phyloP scores from a whole-genome alignment of 2,113 vertebrate species.

The Chrysemys picta region DNA sequence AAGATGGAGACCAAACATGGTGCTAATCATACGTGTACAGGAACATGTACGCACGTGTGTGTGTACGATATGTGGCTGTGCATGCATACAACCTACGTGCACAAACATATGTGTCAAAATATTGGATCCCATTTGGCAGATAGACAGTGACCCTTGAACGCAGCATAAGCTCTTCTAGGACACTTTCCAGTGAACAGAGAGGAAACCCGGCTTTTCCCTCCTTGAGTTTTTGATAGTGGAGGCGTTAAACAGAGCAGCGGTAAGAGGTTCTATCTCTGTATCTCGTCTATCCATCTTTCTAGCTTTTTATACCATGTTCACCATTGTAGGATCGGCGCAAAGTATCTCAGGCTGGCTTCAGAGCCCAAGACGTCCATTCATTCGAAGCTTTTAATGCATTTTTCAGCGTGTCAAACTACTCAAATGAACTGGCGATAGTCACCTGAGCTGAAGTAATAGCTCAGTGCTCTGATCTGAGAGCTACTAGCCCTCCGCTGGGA shows the following conservation, averaged over 20 bases:
- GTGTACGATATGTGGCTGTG: neutral
- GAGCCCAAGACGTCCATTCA: neutral
- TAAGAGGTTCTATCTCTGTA: neutral
- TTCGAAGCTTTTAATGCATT: slow-evolving; percentile 18
- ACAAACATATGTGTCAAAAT: neutral
- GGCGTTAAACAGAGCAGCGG: neutral
- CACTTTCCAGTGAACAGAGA: neutral
- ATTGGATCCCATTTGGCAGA: neutral
- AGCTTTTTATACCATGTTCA: neutral
- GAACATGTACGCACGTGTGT: rapidly evolving
- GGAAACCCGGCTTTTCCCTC: neutral
- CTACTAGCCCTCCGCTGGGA: neutral
- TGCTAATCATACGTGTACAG: neutral
- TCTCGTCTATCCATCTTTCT: neutral
- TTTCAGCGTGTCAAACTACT: neutral
- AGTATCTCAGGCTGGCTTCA: neutral
- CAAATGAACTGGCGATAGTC: neutral
- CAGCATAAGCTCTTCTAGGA: neutral
- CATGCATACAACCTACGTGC: neutral
- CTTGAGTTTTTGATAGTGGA: neutral
- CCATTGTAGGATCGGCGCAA: neutral
- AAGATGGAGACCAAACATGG: neutral
- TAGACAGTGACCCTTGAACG: neutral
- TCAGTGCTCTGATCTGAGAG: neutral
- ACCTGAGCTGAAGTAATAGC: neutral